Conservation (phyloP, 2,888 invertebrate genomes). For the Leptarthrus brevirostris region DNA sequence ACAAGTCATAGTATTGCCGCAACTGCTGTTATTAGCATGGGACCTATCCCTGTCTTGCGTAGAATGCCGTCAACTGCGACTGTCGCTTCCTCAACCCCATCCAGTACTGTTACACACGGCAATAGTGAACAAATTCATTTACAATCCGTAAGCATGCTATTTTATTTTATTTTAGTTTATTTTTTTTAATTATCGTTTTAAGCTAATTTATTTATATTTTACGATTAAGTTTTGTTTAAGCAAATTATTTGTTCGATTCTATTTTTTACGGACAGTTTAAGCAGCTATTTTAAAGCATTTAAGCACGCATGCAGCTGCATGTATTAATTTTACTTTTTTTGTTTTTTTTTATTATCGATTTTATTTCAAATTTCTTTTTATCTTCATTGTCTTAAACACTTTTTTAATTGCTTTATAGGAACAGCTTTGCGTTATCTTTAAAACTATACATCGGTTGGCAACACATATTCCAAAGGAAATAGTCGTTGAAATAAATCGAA, state of each 20-base stretch:
- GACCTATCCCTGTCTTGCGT: conserved; percentile 67
- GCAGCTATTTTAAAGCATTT: too few relatives aligned
- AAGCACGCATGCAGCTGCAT: too few relatives aligned
- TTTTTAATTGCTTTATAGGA: too few relatives aligned
- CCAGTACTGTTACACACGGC: conserved; percentile 65
- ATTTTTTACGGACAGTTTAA: neutral
- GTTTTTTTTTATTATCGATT: too few relatives aligned
- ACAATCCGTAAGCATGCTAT: conserved; percentile 66
- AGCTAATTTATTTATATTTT: conserved; percentile 12
- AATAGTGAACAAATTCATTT: conserved; percentile 69
- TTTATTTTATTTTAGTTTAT: conserved; percentile 55
- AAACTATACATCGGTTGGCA: too few relatives aligned
- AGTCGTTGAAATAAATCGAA: too few relatives aligned
- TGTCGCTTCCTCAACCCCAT: conserved; percentile 70
- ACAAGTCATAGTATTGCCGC: conserved; percentile 48
- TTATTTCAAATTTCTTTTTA: too few relatives aligned
- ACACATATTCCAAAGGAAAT: too few relatives aligned
- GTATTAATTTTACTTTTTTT: too few relatives aligned
- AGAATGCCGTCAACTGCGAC: conserved; percentile 67
- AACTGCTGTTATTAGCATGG: conserved; percentile 55
- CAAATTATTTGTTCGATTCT: neutral
- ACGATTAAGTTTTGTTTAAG: conserved; percentile 46
- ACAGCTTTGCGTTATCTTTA: too few relatives aligned
- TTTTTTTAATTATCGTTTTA: conserved; percentile 52
- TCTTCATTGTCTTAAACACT: too few relatives aligned